Percentiles rank a stretch among this genome's conserved stretches.
Conservation (phyloP, 2,113 vertebrate genomes). For the Centropus unirufus region DNA sequence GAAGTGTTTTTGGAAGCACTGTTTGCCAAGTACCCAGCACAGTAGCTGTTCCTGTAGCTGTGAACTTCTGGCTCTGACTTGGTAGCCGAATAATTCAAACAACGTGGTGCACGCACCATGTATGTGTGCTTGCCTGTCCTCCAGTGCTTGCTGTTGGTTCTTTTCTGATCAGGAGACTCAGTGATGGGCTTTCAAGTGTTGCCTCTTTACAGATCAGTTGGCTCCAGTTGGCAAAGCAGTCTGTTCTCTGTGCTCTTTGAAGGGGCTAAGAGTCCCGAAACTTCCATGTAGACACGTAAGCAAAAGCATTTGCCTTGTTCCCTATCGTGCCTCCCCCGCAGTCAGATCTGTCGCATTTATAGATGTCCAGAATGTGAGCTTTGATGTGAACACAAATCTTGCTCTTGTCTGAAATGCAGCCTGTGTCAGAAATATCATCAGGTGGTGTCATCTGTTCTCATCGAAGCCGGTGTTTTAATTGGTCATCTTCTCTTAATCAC, state of each 20-base stretch:
- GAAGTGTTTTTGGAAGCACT: background rate
- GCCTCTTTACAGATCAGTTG: background rate
- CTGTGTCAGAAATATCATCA: background rate
- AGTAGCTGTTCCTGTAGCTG: background rate
- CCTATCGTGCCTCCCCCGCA: background rate
- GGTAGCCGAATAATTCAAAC: background rate
- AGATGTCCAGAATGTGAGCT: background rate
- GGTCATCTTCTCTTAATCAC: background rate
- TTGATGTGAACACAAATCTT: background rate
- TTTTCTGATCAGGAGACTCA: background rate
- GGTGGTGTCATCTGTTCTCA: background rate
- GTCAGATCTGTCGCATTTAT: background rate
- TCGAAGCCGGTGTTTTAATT: background rate
- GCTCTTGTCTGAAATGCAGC: background rate
- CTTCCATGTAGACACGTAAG: background rate
- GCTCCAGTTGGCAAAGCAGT: background rate
- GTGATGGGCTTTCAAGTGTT: background rate
- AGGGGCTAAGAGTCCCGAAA: background rate
- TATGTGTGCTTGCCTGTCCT: background rate
- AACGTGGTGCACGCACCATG: accelerated
- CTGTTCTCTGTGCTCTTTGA: background rate
- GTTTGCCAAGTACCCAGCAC: background rate
- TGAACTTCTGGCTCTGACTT: background rate
- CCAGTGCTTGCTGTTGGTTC: background rate
- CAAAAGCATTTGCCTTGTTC: background rate